These are phyloP conservation scores for Sericinus montela DNA, from an alignment of 2,888 invertebrate species.

Conservation along the genomic window DNA sequence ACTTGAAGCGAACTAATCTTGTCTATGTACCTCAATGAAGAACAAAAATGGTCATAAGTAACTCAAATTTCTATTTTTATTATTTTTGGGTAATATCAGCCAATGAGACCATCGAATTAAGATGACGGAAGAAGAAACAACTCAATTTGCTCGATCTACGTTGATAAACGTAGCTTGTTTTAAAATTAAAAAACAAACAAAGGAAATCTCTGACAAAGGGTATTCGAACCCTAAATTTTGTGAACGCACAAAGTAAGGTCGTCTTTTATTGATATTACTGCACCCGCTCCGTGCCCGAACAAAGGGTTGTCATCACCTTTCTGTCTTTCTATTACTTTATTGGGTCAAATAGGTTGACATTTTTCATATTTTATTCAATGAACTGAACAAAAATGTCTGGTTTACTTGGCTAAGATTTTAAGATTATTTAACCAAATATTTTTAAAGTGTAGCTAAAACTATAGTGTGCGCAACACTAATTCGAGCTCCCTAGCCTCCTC, in stretches of 20 bases:
- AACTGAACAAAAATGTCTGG: not conserved
- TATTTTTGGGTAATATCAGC: no score
- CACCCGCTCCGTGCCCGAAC: slow-evolving; percentile 13
- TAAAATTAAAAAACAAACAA: slow-evolving; percentile 1
- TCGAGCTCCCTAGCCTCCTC: not conserved
- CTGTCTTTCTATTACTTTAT: slow-evolving; percentile 8
- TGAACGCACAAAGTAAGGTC: not conserved
- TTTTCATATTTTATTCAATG: not conserved
- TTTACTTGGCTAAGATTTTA: not conserved
- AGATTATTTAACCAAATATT: not conserved
- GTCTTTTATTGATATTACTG: slow-evolving; percentile 14
- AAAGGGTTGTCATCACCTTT: slow-evolving; percentile 21
- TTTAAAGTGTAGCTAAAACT: no score
- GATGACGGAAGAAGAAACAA: not conserved
- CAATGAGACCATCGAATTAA: no score
- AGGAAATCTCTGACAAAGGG: slow-evolving; percentile 1
- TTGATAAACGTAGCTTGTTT: not conserved
- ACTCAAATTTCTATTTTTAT: no score
- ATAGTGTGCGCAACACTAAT: no score
- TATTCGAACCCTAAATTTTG: slow-evolving; percentile 1
- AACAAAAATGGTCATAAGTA: no score
- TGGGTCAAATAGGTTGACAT: slow-evolving; percentile 5
- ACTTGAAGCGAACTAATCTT: no score
- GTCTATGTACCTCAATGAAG: no score
- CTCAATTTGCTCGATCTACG: not conserved